A percentile compares a stretch with the other conserved stretches of the same genome.
Conservation (phyloP, 2,888 invertebrate species). For the Rotaria socialis region DNA sequence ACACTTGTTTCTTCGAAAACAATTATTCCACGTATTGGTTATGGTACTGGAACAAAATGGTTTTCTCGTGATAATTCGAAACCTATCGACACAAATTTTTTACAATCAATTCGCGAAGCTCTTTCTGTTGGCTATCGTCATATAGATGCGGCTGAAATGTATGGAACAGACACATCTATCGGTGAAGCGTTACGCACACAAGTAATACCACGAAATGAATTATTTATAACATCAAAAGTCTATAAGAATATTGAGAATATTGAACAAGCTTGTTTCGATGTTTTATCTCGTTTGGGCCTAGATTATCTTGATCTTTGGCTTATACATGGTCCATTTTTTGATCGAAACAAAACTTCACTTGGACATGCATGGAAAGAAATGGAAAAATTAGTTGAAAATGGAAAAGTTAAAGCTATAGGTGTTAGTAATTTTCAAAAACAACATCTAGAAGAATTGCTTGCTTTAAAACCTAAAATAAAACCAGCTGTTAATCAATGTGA, state of each 20-base stretch:
- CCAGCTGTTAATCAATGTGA: constrained; percentile 51
- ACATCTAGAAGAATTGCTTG: constrained; percentile 50
- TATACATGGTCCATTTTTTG: constrained; percentile 49
- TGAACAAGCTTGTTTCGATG: constrained; percentile 49
- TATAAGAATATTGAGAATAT: constrained; percentile 47
- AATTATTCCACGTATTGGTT: no score
- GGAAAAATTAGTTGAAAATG: constrained; percentile 50
- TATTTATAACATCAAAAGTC: constrained; percentile 38
- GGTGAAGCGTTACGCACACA: constrained; percentile 33
- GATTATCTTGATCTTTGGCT: constrained; percentile 51
- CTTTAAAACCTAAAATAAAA: constrained; percentile 48
- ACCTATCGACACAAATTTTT: neutral
- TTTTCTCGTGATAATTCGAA: neutral
- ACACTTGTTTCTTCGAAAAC: no score
- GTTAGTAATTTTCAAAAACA: constrained; percentile 52
- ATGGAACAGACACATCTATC: constrained; percentile 33
- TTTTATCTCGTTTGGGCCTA: constrained; percentile 50
- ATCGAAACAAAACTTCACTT: constrained; percentile 47
- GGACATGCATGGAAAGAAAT: constrained; percentile 50
- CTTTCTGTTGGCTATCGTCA: constrained; percentile 36
- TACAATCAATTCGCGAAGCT: no score
- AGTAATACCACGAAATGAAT: neutral
- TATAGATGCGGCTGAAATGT: constrained; percentile 37
- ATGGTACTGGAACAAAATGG: no score
- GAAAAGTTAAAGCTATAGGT: constrained; percentile 51